Percentiles rank a stretch among this genome's conserved stretches.
Evolutionary conservation across 2,888 invertebrate genomes (phyloP).

Genomic region (Tachina fera): DNA sequence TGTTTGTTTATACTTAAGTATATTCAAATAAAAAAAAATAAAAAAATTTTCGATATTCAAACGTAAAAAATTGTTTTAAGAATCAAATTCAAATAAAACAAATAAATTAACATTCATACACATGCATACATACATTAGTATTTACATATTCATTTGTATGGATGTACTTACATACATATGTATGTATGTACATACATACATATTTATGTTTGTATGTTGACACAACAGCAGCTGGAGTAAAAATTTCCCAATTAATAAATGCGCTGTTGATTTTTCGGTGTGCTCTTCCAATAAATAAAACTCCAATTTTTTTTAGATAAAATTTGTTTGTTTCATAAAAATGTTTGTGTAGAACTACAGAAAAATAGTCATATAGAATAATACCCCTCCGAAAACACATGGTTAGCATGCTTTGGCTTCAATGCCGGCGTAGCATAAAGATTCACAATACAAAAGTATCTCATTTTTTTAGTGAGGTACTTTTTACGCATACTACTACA

Average conservation of each 20-base stretch:
- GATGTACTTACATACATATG: no score
- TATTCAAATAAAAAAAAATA: no score
- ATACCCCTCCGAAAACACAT: neutral
- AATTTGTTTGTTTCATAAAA: neutral
- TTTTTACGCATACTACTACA: neutral
- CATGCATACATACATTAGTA: no score
- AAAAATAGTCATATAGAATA: neutral
- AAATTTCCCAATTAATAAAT: conserved; percentile 38
- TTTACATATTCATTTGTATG: neutral
- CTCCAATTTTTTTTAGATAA: conserved; percentile 18
- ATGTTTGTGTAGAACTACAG: neutral
- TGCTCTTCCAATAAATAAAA: conserved; percentile 47
- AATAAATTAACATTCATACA: no score
- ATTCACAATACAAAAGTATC: neutral
- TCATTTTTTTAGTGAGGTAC: neutral
- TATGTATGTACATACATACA: no score
- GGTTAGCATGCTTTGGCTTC: neutral
- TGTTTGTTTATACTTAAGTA: no score
- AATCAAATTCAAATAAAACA: no score
- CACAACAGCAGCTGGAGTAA: conserved; percentile 13
- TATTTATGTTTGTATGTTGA: neutral
- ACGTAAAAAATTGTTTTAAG: no score
- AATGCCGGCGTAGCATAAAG: neutral
- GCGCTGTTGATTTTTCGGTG: neutral
- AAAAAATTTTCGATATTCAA: no score